These are phyloP conservation scores for Tragelaphus buxtoni DNA, from an alignment of 2,113 vertebrate genomes.

Conservation along the genomic window DNA sequence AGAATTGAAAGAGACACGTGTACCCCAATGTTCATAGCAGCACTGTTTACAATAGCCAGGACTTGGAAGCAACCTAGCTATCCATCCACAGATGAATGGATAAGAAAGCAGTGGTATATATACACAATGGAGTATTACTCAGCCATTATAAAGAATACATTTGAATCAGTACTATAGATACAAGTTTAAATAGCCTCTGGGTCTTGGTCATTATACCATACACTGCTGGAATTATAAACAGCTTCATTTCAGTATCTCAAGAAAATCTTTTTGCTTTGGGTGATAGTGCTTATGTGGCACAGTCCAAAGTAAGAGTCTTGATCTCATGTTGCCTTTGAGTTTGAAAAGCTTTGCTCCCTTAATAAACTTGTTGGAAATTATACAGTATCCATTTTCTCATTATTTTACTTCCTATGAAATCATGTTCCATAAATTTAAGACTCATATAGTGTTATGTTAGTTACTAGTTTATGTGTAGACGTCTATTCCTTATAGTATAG, in stretches of 20 bases:
- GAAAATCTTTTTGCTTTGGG: not conserved
- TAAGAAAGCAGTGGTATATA: too few relatives aligned
- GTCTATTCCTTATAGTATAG: not conserved
- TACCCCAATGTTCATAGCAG: too few relatives aligned
- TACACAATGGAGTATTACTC: too few relatives aligned
- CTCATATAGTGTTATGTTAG: not conserved
- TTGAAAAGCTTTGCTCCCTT: not conserved
- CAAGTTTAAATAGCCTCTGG: slow-evolving; percentile 38
- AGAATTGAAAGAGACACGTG: too few relatives aligned
- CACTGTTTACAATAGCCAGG: too few relatives aligned
- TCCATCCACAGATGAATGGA: too few relatives aligned
- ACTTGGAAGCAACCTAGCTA: too few relatives aligned
- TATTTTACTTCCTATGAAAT: not conserved
- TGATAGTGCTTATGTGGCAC: not conserved
- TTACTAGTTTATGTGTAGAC: not conserved
- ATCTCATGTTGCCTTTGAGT: not conserved
- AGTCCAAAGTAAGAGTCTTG: not conserved
- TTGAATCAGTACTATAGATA: not conserved
- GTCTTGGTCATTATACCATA: not conserved
- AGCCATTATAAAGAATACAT: too few relatives aligned
- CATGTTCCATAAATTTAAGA: slow-evolving; percentile 1
- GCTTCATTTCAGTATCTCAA: not conserved
- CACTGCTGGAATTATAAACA: not conserved
- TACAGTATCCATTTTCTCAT: not conserved
- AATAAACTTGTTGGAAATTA: not conserved